Evolutionary conservation across 2,888 invertebrate genomes (phyloP).

Genomic region (Dicyrtoma fusca): DNA sequence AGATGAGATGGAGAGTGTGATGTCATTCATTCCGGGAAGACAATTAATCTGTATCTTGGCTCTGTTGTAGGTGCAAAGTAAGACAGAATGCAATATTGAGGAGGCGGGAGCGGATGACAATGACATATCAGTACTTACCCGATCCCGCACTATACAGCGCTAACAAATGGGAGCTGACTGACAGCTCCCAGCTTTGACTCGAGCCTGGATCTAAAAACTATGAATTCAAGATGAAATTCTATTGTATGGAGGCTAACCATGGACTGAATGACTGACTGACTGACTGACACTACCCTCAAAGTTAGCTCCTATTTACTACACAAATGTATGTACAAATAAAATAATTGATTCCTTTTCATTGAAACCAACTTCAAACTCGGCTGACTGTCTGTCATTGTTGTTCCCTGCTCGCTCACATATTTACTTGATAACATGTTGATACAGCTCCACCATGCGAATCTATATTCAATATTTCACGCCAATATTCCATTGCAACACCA

Average conservation of each 20-base stretch:
- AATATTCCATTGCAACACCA: no score
- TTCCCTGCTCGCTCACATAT: no score
- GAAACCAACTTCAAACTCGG: neutral
- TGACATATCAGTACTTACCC: conserved; percentile 18
- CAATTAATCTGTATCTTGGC: conserved; percentile 25
- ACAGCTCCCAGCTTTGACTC: no score
- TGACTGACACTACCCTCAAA: neutral
- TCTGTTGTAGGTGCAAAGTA: neutral
- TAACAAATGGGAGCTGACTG: no score
- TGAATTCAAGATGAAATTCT: no score
- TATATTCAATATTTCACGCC: no score
- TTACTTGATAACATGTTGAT: no score
- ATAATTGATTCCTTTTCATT: neutral
- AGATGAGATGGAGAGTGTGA: neutral
- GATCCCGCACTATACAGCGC: neutral
- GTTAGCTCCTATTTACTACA: neutral
- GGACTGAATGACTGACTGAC: conserved; percentile 3
- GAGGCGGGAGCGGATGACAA: conserved; percentile 10
- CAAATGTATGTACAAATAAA: conserved; percentile 1
- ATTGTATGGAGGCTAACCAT: neutral
- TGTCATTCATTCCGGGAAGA: neutral
- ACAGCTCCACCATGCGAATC: no score
- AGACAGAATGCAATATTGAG: neutral
- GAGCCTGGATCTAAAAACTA: no score
- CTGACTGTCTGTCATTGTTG: neutral